Evolutionary conservation across 2,888 invertebrate species (phyloP), one percentile per base, ranked within the genome.

Genomic region (Ypsolopha sequella): DNA sequence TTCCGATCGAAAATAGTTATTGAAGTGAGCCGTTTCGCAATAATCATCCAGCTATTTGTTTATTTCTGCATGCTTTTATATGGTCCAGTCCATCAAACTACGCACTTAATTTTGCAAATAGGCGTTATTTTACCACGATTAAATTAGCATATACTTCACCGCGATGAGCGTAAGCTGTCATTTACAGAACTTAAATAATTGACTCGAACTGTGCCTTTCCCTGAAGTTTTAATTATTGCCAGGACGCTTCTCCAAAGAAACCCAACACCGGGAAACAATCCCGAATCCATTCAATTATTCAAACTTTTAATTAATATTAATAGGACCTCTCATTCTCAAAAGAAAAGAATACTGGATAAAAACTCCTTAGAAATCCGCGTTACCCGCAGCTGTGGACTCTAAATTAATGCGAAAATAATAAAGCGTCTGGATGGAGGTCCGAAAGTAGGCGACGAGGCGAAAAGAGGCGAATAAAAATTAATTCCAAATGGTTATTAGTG

Each of bases 301-400:
- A 82, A 85, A 85, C 78, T 85, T 86, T 85, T 85, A 85, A 85
- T 86, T 85, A 86, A 86, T 85, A 86, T 86, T 84, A 86, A 84
- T 85, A 86, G 82, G 72, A 75, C 73, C 76, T 76, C 79, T 78
- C 77, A 77, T 72, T 82, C 79, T 76, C 76, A 74, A 81, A 84
- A 79, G 82, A 82, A 85, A 24, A 81, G 77, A 81, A 82, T 75
- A 76, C 77, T 68, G 70, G 81, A 84, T 24, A 84, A 85, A 85
- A 82, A 84, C 72, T 82, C 80, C 80, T 81, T 79, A 80, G 81
- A 80, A 82, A 79, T 78, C 78, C 60, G 70, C 80, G 77, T 78
- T 79, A 76, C 73, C 74, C 75, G 72, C 85, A 82, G 84, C 84
- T 80, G 80, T 69, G 74, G 79, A 78, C 78, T 80, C 76, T 76